Conservation (phyloP, 2,888 invertebrate genomes). For the Eledone cirrhosa region DNA sequence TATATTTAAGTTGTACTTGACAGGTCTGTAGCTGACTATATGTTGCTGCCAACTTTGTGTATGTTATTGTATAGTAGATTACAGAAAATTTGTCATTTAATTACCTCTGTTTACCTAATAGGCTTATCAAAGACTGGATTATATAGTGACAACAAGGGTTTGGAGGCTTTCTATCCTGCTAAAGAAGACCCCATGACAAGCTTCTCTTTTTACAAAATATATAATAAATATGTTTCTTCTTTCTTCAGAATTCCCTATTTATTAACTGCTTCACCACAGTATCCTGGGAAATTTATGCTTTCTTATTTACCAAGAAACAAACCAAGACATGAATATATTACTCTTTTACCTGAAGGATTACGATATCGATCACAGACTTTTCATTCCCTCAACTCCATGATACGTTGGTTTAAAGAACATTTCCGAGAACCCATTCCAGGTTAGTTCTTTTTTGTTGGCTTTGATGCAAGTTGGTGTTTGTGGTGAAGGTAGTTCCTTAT, state of each 20-base stretch:
- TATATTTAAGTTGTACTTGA: too few relatives aligned
- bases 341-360: constrained; percentile 91
- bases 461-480: too few relatives aligned
- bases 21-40: neutral
- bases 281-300: constrained; percentile 80
- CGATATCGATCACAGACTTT: constrained; percentile 85
- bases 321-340: constrained; percentile 89
- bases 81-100: too few relatives aligned
- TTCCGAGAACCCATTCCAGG: constrained; percentile 81
- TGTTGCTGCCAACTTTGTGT: neutral
- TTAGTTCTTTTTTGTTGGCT: constrained; percentile 23
- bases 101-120: too few relatives aligned
- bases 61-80: neutral
- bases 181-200: too few relatives aligned
- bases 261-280: constrained; percentile 55
- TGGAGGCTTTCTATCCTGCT: too few relatives aligned
- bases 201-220: too few relatives aligned
- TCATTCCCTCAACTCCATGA: constrained; percentile 79
- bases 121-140: too few relatives aligned
- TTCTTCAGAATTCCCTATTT: constrained; percentile 64
- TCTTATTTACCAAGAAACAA: constrained; percentile 89
- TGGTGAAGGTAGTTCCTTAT: too few relatives aligned
- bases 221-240: neutral
- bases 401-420: constrained; percentile 98
- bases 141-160: too few relatives aligned